phyloP scores from a whole-genome alignment of 2,113 vertebrate genomes.

The Candoia aspera region DNA sequence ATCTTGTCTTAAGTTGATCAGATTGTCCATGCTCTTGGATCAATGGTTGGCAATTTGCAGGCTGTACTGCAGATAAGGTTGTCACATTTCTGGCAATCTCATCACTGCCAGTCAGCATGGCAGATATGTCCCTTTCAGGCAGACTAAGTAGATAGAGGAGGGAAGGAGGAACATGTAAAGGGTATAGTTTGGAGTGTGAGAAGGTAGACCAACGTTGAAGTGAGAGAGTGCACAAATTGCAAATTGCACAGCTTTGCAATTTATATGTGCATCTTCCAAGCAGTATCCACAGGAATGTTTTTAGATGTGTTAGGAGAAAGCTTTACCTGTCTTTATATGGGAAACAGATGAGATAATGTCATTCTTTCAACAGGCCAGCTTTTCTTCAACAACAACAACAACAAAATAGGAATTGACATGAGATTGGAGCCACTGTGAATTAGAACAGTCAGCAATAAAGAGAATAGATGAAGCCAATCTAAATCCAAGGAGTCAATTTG shows the following conservation, averaged over 20 bases:
- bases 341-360: background rate
- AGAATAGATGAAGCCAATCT: background rate
- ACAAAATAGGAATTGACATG: background rate
- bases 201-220: background rate
- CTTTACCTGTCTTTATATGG: background rate
- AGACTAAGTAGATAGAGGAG: conserved; percentile 60
- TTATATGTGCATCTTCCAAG: conserved; percentile 26
- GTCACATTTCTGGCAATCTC: conserved; percentile 70
- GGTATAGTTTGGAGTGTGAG: background rate
- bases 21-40: conserved; percentile 66
- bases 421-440: background rate
- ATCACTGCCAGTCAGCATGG: conserved; percentile 69
- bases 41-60: conserved; percentile 73
- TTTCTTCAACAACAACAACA: background rate
- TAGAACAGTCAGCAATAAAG: conserved; percentile 7
- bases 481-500: conserved; percentile 10
- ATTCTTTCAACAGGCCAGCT: background rate
- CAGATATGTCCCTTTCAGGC: conserved; percentile 64
- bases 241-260: background rate
- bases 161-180: conserved; percentile 47
- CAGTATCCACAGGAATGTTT: background rate
- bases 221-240: background rate
- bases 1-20: conserved; percentile 62
- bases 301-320: conserved; percentile 18
- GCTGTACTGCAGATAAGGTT: conserved; percentile 72